Evolutionary conservation across 2,797 vertebrate species (phyloP), one percentile per base, ranked within the genome.

Genomic region (Avahi laniger): DNA sequence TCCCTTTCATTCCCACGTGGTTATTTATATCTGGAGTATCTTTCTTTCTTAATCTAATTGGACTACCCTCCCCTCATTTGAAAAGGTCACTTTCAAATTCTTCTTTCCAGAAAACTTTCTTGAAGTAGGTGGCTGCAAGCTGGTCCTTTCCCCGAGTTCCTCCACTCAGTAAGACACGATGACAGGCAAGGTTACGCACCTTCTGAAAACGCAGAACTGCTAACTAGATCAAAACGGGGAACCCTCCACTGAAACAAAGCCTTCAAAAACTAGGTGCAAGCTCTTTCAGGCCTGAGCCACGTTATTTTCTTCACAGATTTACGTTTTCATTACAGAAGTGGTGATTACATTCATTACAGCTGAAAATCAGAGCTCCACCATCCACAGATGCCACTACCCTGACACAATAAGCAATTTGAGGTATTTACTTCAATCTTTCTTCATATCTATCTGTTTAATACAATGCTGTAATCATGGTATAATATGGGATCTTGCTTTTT

Each of bases 21-120:
- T 96, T 98, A 97, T 97, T 97, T 98, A 94, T 97, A 97, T 89
- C 93, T 78, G 41, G 79, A 89, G 80, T 94, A 89, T 87, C 96
- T 76, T 95, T 87, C 96, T 76, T 95, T 93, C 97, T 92, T 96
- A 95, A 95, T 93, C 92, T 94, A 73, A 73, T 69, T 59, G 73
- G 67, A 80, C 95, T 84, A 72, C 57, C 79, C 38, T 12, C 69
- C 75, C 54, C 48, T 87, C 70, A 46, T 93, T 92, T 89, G 65
- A 79, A 98, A 98, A 96, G 92, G 93, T 95, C 97, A 94, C 93
- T 96, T 95, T 91, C 85, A 76, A 95, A 52, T 92, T 91, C 82
- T 88, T 96, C 94, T 93, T 95, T 95, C 82, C 73, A 75, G 76
- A 94, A 92, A 89, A 86, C 43, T 67, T 96, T 93, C 92, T 80